Percentiles rank a stretch among this genome's conserved stretches.
These are phyloP conservation scores for Nematostella vectensis DNA, from an alignment of 92 coral and sea anemone genomes.

Conservation along the genomic window DNA sequence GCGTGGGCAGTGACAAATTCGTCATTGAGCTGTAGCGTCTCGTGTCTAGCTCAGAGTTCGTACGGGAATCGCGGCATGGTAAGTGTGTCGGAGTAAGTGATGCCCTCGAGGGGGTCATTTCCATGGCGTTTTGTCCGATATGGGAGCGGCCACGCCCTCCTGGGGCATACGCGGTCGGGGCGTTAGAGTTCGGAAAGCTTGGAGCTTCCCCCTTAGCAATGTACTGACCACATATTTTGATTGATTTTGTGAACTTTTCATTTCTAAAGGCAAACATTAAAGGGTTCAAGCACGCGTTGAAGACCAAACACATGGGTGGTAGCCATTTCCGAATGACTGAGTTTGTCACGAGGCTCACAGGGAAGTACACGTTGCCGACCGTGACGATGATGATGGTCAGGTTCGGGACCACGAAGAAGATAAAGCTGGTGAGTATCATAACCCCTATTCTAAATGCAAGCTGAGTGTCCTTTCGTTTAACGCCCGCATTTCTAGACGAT, in stretches of 20 bases:
- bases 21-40: too few relatives aligned
- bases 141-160: background rate
- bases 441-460: slow-evolving; percentile 38
- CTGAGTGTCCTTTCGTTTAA: slow-evolving; percentile 28
- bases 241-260: slow-evolving; percentile 27
- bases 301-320: slow-evolving; percentile 37
- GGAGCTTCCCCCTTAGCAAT: background rate
- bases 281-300: slow-evolving; percentile 45
- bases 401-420: slow-evolving; percentile 42
- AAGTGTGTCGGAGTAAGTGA: background rate
- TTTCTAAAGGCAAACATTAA: slow-evolving; percentile 40
- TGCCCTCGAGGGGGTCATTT: background rate
- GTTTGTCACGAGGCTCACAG: slow-evolving; percentile 8
- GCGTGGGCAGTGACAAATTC: too few relatives aligned
- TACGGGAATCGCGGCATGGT: too few relatives aligned
- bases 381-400: slow-evolving; percentile 2
- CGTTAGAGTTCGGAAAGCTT: background rate
- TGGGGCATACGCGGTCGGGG: background rate
- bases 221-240: background rate
- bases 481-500: slow-evolving; percentile 26
- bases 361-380: background rate
- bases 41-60: background rate
- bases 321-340: slow-evolving; percentile 21
- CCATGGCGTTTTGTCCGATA: background rate
- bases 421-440: slow-evolving; percentile 36